Evolutionary conservation across 2,888 invertebrate species (phyloP), one percentile per base, ranked within the genome.

Genomic region (Cepaea hortensis): DNA sequence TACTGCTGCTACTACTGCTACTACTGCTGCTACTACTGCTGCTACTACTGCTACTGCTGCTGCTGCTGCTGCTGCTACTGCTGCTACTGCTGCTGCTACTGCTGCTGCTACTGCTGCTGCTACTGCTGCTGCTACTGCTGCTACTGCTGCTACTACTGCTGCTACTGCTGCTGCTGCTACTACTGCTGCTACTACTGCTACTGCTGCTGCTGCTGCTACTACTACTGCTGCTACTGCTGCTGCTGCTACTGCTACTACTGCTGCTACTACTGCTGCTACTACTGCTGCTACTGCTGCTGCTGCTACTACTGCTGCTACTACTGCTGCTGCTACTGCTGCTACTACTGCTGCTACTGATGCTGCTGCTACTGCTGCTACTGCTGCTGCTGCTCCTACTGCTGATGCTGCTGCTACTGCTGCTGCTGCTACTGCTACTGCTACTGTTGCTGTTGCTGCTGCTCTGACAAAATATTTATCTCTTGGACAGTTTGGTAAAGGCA

Each of bases 371-470:
- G 46, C 72, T 82, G 18, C 68, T 72, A 35, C 72, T 46, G 18
- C 70, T 87, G 18, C 86, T 82, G 23, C 80, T 80, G n/a, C 77
- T 81, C 48, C 81, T 85, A 23, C 72, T 85, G 23, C 81, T 85
- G 9, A 72, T 85, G 50, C 72, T 85, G 50, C 81, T 81, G 35
- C 85, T 81, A n/a, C 81, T 85, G 48, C 76, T 76, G n/a, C 76
- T 76, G n/a, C 76, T 76, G n/a, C 76, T 76, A 23, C 76, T 76
- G n/a, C 76, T 76, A 76, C 76, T 76, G 15, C 76, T 76, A 23
- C 76, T 76, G n/a, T 23, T 76, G n/a, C 76, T 76, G n/a, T 13
- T 76, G n/a, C 76, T 76, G 15, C 76, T 76, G 48, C 73, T 73
- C n/a, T n/a, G n/a, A n/a, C n/a, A n/a, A n/a, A n/a, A n/a, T n/a